phyloP scores from a whole-genome alignment of 2,113 vertebrate species.

The Athene noctua region DNA sequence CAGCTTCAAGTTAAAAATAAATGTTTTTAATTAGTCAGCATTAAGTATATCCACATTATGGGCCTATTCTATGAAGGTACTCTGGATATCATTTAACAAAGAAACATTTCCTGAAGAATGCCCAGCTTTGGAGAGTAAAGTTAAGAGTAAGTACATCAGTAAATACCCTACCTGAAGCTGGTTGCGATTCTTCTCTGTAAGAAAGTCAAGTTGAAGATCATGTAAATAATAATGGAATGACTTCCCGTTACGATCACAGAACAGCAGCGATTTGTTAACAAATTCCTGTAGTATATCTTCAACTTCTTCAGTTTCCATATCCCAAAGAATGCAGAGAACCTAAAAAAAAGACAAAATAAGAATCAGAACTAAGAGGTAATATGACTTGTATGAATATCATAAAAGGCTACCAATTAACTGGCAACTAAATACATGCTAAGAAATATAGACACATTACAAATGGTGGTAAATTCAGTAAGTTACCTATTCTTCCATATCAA shows the following conservation, averaged over 20 bases:
- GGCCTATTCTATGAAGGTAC: neutral
- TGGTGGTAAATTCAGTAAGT: neutral
- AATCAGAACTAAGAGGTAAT: neutral
- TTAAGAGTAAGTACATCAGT: neutral
- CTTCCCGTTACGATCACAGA: conserved; percentile 86
- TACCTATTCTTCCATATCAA: neutral
- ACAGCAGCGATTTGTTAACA: conserved; percentile 94
- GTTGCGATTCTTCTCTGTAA: conserved; percentile 86
- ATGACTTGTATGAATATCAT: neutral
- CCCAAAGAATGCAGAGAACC: conserved; percentile 93
- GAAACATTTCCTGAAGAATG: neutral
- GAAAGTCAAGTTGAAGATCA: conserved; percentile 95
- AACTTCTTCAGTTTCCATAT: conserved; percentile 89
- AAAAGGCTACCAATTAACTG: neutral
- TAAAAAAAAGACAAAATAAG: conserved; percentile 51
- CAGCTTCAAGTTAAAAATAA: neutral
- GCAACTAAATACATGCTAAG: neutral
- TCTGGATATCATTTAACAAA: neutral
- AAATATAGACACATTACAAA: neutral
- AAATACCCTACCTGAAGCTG: conserved; percentile 80
- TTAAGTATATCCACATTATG: neutral
- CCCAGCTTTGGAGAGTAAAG: neutral
- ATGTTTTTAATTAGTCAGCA: neutral
- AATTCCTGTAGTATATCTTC: conserved; percentile 94
- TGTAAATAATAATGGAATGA: conserved; percentile 93